Percentiles rank a stretch among this genome's conserved stretches.
These are phyloP conservation scores for Palythoa grandiflora DNA, from an alignment of 92 coral and sea anemone genomes.

Conservation along the genomic window DNA sequence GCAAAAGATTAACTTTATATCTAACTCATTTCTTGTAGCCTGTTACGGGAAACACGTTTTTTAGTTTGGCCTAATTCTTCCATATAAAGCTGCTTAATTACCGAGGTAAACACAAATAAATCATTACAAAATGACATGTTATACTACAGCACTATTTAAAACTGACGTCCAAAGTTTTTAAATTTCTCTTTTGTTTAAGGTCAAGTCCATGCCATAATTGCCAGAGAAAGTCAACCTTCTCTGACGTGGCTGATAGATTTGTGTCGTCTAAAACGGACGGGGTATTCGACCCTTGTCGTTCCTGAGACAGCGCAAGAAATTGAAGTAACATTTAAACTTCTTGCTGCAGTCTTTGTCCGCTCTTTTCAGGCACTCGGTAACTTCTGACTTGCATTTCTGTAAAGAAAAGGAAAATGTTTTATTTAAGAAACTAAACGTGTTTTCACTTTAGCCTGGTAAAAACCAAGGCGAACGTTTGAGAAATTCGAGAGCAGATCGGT, in stretches of 20 bases:
- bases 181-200: background rate
- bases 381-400: constrained; percentile 6
- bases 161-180: background rate
- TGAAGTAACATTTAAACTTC: background rate
- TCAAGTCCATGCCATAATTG: constrained; percentile 26
- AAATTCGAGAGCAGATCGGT: too few relatives aligned
- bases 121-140: background rate
- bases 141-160: background rate
- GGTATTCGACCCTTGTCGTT: background rate
- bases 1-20: too few relatives aligned
- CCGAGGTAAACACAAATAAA: background rate
- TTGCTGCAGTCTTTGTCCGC: background rate
- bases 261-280: background rate
- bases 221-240: constrained; percentile 24
- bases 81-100: too few relatives aligned
- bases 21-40: too few relatives aligned
- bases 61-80: too few relatives aligned
- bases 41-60: too few relatives aligned
- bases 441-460: too few relatives aligned
- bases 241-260: background rate
- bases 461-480: too few relatives aligned
- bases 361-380: background rate
- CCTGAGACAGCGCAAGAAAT: background rate
- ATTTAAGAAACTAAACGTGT: too few relatives aligned
- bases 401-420: background rate